A percentile compares a stretch with the other conserved stretches of the same genome.
phyloP scores from a whole-genome alignment of 2,888 invertebrate species.

The Xestobium rufovillosum region DNA sequence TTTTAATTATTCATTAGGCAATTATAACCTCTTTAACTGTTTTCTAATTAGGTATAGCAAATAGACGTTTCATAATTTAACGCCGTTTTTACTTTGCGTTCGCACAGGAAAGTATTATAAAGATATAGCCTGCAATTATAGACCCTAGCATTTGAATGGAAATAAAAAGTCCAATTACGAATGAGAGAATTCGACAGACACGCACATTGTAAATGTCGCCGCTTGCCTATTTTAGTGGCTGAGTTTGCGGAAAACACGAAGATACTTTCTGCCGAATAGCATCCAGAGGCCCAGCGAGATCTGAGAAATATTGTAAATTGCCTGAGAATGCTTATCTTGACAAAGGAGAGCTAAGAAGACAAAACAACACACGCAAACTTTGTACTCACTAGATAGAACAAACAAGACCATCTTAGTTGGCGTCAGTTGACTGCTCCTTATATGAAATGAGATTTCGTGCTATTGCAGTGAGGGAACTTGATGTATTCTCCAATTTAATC shows the following conservation, averaged over 20 bases:
- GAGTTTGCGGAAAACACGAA: constrained; percentile 24
- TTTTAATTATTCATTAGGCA: too few species aligned
- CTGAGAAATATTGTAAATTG: constrained; percentile 32
- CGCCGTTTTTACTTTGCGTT: too few species aligned
- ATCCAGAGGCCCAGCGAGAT: constrained; percentile 20
- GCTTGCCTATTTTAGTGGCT: constrained; percentile 23
- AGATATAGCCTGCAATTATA: too few species aligned
- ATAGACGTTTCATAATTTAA: too few species aligned
- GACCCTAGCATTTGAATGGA: too few species aligned
- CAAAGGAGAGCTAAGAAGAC: constrained; percentile 31
- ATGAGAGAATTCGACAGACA: too few species aligned
- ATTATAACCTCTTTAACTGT: too few species aligned
- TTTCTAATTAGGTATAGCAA: too few species aligned
- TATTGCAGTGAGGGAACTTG: constrained; percentile 14
- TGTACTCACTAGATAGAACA: constrained; percentile 32
- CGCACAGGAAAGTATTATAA: too few species aligned
- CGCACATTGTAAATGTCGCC: too few species aligned
- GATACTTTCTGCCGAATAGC: constrained; percentile 18
- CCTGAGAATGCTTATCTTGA: constrained; percentile 34
- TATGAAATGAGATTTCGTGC: constrained; percentile 22
- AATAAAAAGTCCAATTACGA: too few species aligned
- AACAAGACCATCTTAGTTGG: constrained; percentile 35
- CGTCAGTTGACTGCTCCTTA: constrained; percentile 32
- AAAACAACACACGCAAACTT: constrained; percentile 33
- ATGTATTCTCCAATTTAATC: too few species aligned